Percentiles rank a stretch among this genome's conserved stretches.
These are phyloP conservation scores for Cladopsammia gracilis DNA, from an alignment of 64 coral and sea anemone species.

Conservation along the genomic window DNA sequence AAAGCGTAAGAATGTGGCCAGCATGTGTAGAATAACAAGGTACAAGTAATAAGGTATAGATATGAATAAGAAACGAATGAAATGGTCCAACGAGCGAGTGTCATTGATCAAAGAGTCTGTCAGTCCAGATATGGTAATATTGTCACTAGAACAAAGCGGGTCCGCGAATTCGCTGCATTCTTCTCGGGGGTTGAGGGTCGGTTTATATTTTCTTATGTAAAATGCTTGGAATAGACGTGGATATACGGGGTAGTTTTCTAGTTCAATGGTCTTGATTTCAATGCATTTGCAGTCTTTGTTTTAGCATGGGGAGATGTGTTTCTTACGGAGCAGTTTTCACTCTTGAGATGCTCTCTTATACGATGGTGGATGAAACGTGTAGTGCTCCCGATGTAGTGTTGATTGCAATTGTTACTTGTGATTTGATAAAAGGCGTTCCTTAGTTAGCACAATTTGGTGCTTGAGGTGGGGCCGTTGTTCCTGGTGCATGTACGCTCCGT, in stretches of 20 bases:
- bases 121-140: too few species aligned
- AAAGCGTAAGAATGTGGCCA: too few species aligned
- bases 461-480: background rate
- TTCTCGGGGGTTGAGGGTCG: background rate
- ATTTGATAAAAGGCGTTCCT: background rate
- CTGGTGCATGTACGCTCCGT: too few species aligned
- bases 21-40: too few species aligned
- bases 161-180: background rate
- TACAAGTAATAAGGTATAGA: too few species aligned
- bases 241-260: background rate
- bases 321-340: background rate
- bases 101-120: too few species aligned
- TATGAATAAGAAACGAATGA: too few species aligned
- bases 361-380: background rate
- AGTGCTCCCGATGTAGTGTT: conserved; percentile 20
- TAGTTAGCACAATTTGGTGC: background rate
- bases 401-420: background rate
- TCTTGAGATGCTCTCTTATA: conserved; percentile 18
- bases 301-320: background rate
- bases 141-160: too few species aligned
- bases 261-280: background rate
- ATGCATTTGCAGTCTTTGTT: background rate
- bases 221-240: background rate
- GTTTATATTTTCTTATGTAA: background rate
- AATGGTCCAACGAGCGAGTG: too few species aligned